A percentile compares a stretch with the other conserved stretches of the same genome.
These are phyloP conservation scores for Ridgeia piscesae DNA, from an alignment of 1,140 invertebrate genomes.

Conservation along the genomic window DNA sequence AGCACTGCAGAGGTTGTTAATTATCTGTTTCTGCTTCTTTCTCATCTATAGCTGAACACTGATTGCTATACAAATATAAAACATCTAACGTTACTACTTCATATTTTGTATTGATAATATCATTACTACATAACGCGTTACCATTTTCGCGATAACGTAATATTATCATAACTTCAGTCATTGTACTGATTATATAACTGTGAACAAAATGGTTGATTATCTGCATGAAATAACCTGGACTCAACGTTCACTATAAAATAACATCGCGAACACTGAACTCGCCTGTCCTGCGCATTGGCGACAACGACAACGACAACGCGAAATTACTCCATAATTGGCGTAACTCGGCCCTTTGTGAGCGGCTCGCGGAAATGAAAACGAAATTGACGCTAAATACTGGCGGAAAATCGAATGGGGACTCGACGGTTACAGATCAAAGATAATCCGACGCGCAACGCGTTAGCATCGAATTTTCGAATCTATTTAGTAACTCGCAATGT, in stretches of 20 bases:
- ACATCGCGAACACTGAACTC: neutral
- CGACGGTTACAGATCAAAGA: neutral
- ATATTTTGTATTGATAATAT: too few species aligned
- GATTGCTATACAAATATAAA: too few species aligned
- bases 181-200: neutral
- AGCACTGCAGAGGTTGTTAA: too few species aligned
- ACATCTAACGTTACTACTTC: too few species aligned
- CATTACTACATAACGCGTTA: too few species aligned
- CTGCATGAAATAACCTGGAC: neutral
- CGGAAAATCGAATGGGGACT: neutral
- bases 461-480: neutral
- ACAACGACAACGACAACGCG: neutral
- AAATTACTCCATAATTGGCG: neutral
- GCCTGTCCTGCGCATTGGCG: neutral
- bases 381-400: slow-evolving; percentile 1
- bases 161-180: too few species aligned
- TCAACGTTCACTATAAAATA: neutral
- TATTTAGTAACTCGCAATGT: neutral
- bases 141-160: too few species aligned
- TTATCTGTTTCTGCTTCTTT: too few species aligned
- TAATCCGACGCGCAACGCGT: neutral
- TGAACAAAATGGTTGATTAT: neutral
- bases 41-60: too few species aligned
- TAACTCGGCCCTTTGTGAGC: neutral
- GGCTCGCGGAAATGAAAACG: neutral